Conservation (phyloP, 2,113 vertebrate species). For the Triplophysa siluroides region DNA sequence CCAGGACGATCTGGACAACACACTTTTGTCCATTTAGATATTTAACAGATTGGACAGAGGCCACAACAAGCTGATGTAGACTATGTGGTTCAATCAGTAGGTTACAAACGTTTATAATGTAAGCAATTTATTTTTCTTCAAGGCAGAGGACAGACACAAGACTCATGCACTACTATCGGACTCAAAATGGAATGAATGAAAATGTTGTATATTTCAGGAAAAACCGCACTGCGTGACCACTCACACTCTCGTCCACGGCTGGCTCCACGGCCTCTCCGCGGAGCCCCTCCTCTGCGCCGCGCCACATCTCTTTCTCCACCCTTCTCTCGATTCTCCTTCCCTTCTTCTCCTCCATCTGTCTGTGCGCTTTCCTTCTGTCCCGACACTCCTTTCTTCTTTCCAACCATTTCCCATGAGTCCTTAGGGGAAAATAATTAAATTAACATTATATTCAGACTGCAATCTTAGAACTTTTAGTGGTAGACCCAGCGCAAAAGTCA, state of each 20-base stretch:
- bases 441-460: not conserved
- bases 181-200: not conserved
- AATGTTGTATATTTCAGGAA: not conserved
- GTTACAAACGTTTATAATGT: not conserved
- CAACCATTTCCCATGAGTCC: slow-evolving; percentile 99
- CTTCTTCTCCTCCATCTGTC: slow-evolving; percentile 86
- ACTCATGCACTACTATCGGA: not conserved
- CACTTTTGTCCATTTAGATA: no score
- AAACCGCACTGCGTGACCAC: slow-evolving; percentile 49
- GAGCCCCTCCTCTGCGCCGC: slow-evolving; percentile 85
- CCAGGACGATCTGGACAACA: no score
- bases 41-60: no score
- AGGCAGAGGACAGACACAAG: not conserved
- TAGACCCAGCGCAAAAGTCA: not conserved
- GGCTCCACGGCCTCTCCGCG: slow-evolving; percentile 84
- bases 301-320: slow-evolving; percentile 85
- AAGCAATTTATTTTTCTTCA: not conserved
- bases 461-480: no score
- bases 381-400: slow-evolving; percentile 95
- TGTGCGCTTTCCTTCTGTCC: slow-evolving; percentile 91
- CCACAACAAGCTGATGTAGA: no score
- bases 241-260: slow-evolving; percentile 95
- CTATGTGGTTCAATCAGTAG: not conserved
- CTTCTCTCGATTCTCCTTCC: slow-evolving; percentile 91
- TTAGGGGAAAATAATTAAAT: slow-evolving; percentile 53